A percentile compares a stretch with the other conserved stretches of the same genome.
Conservation (phyloP, 2,888 invertebrate species). For the Xiphydria camelus region DNA sequence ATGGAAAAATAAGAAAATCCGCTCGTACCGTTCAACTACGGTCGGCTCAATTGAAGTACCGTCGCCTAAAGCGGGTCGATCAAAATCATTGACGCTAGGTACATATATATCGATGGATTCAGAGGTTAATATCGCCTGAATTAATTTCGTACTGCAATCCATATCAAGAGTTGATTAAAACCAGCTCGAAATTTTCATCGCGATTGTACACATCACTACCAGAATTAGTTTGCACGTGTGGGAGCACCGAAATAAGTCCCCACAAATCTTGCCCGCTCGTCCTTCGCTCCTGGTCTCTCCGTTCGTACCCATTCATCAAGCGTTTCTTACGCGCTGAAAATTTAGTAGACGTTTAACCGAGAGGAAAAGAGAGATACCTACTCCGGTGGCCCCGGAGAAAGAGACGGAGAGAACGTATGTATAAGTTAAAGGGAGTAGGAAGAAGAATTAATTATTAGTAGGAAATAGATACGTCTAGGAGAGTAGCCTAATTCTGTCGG, state of each 20-base stretch:
- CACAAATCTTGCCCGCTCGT: neutral
- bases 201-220: neutral
- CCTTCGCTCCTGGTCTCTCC: slow-evolving; percentile 1
- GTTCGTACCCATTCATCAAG: slow-evolving; percentile 2
- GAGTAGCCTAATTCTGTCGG: no score
- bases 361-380: no score
- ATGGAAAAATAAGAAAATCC: no score
- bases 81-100: neutral
- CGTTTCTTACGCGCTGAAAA: slow-evolving; percentile 5
- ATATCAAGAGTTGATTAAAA: no score
- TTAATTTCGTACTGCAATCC: no score
- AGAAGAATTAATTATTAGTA: neutral
- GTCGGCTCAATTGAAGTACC: neutral
- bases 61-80: neutral
- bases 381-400: no score
- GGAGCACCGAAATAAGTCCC: slow-evolving; percentile 1
- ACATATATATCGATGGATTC: no score
- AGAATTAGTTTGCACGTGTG: neutral
- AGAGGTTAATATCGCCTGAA: no score
- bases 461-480: no score
- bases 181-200: neutral
- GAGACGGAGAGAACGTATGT: no score
- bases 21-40: no score
- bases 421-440: no score
- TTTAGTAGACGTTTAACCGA: slow-evolving; percentile 16